These are phyloP conservation scores for Netelia fuscicornis DNA, from an alignment of 2,888 invertebrate genomes.

Conservation along the genomic window DNA sequence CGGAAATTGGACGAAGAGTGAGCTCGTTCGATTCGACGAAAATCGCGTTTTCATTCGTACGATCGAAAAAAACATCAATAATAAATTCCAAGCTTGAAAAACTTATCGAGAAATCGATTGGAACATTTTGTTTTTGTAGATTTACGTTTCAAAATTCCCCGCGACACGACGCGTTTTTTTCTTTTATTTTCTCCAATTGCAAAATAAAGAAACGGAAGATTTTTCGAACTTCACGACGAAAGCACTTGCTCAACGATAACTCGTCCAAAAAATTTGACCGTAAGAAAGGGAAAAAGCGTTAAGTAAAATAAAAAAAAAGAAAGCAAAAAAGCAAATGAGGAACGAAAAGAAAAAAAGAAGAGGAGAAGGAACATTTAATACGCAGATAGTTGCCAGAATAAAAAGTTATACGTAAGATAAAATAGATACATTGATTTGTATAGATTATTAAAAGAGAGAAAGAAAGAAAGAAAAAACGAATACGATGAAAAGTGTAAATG, in stretches of 20 bases:
- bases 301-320: neutral
- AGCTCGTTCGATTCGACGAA: neutral
- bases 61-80: no score
- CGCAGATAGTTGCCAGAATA: conserved; percentile 65
- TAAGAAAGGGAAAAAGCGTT: neutral
- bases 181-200: neutral
- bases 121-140: neutral
- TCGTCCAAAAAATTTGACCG: conserved; percentile 35
- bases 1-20: neutral
- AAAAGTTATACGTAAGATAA: conserved; percentile 65
- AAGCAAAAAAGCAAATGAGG: conserved; percentile 19
- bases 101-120: no score
- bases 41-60: neutral
- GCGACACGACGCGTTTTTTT: neutral
- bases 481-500: conserved; percentile 70
- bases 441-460: conserved; percentile 41
- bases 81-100: no score
- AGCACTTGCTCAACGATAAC: conserved; percentile 59
- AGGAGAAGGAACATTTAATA: conserved; percentile 13
- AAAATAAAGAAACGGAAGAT: neutral
- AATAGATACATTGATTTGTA: conserved; percentile 55
- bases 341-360: conserved; percentile 62
- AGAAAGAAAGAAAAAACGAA: conserved; percentile 63
- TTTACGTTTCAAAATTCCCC: neutral
- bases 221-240: conserved; percentile 35